Conservation (phyloP, 2,113 vertebrate species). For the Protobothrops flavoviridis region DNA sequence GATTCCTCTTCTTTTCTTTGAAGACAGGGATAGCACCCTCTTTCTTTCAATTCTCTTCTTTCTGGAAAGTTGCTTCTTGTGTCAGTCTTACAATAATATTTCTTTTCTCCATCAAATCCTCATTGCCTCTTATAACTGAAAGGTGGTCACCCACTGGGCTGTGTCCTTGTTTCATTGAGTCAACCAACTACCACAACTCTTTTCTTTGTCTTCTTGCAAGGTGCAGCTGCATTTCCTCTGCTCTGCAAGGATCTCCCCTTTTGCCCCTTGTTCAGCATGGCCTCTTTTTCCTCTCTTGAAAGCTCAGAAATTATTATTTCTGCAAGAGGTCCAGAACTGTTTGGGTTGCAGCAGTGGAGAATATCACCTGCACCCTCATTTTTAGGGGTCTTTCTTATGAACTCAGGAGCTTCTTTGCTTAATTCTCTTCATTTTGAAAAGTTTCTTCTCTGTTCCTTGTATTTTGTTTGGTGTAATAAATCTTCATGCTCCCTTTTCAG, state of each 20-base stretch:
- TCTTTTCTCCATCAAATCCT: neutral
- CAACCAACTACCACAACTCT: neutral
- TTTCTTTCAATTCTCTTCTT: neutral
- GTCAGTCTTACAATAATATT: neutral
- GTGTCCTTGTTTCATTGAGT: neutral
- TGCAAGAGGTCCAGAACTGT: neutral
- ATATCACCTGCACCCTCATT: neutral
- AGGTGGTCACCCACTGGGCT: neutral
- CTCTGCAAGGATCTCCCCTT: neutral
- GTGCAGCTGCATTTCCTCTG: neutral
- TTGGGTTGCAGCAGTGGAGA: neutral
- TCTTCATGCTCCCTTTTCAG: neutral
- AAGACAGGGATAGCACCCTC: neutral
- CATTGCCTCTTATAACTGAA: neutral
- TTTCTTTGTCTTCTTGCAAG: neutral
- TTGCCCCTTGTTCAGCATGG: neutral
- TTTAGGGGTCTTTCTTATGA: neutral
- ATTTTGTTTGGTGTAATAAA: neutral
- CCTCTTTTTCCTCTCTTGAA: neutral
- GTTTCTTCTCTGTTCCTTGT: neutral
- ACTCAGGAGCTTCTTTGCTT: neutral
- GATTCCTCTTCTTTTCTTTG: neutral
- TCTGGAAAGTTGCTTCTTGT: neutral
- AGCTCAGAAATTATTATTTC: neutral
- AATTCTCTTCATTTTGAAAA: neutral